phyloP scores from a whole-genome alignment of 1,140 invertebrate genomes.

The Ganaspis sp. region DNA sequence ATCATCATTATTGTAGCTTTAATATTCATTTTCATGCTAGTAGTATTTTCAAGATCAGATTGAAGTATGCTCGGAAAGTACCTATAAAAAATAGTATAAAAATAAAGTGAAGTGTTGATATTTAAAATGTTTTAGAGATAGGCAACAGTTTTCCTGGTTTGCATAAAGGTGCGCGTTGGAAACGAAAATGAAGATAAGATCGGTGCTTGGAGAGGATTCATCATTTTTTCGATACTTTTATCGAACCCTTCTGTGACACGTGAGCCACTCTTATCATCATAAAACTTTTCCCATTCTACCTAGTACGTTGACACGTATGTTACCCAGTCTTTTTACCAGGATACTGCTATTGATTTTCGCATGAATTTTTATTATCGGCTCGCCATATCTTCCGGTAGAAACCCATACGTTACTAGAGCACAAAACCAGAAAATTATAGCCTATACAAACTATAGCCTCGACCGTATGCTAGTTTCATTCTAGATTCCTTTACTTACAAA shows the following conservation, averaged over 20 bases:
- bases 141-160: not conserved
- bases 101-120: not conserved
- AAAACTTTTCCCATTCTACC: conserved; percentile 6
- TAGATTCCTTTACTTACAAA: not conserved
- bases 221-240: conserved; percentile 27
- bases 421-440: not conserved
- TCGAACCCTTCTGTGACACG: conserved; percentile 5
- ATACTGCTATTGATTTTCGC: conserved; percentile 51
- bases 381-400: conserved; percentile 26
- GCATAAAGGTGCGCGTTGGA: not conserved
- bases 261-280: conserved; percentile 29
- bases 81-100: not conserved
- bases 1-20: too few relatives aligned
- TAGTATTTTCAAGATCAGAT: not conserved
- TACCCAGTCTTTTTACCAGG: not conserved
- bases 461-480: not conserved
- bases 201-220: conserved; percentile 33
- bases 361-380: conserved; percentile 53
- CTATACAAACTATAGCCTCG: not conserved
- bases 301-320: conserved; percentile 17
- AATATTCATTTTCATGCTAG: too few relatives aligned
- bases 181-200: not conserved
- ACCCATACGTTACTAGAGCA: conserved; percentile 3
- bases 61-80: not conserved
- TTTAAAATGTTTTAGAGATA: not conserved